phyloP scores from a whole-genome alignment of 1,140 invertebrate species.

The Eulimnadia texana region DNA sequence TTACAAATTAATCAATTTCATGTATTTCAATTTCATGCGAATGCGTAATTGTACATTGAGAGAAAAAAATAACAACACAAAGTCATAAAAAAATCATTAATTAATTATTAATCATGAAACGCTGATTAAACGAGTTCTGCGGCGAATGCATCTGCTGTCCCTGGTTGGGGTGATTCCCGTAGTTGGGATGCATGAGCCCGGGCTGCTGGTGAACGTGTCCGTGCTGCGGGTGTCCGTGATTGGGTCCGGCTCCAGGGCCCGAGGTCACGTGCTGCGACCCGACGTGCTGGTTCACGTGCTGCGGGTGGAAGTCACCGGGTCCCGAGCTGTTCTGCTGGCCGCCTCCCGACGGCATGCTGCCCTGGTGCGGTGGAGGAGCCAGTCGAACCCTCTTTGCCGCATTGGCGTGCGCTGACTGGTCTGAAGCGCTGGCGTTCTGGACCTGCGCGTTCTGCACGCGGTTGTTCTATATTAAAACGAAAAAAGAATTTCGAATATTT shows the following conservation, averaged over 20 bases:
- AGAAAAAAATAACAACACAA: too few relatives aligned
- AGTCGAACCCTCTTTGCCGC: constrained; percentile 45
- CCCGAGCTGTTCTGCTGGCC: constrained; percentile 19
- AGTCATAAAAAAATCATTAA: neutral
- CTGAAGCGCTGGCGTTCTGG: constrained; percentile 41
- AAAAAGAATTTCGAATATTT: neutral
- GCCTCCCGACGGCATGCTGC: constrained; percentile 13
- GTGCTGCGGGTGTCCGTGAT: constrained; percentile 33
- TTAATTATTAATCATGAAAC: neutral
- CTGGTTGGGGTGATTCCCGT: constrained; percentile 3
- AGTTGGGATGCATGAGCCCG: neutral
- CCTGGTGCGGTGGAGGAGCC: constrained; percentile 32
- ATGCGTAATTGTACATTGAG: too few relatives aligned
- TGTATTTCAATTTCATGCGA: too few relatives aligned
- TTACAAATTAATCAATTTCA: too few relatives aligned
- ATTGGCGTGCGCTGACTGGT: constrained; percentile 36
- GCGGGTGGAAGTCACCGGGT: constrained; percentile 1
- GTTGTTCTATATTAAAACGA: neutral
- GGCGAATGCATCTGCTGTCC: constrained; percentile 3
- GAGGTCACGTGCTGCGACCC: constrained; percentile 25
- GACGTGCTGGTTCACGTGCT: constrained; percentile 8
- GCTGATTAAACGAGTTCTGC: constrained; percentile 8
- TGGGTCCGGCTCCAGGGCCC: constrained; percentile 25
- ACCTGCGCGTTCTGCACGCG: constrained; percentile 30
- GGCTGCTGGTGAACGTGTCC: constrained; percentile 34